Evolutionary conservation across 2,888 invertebrate species (phyloP).

Genomic region (Bembecia ichneumoniformis): DNA sequence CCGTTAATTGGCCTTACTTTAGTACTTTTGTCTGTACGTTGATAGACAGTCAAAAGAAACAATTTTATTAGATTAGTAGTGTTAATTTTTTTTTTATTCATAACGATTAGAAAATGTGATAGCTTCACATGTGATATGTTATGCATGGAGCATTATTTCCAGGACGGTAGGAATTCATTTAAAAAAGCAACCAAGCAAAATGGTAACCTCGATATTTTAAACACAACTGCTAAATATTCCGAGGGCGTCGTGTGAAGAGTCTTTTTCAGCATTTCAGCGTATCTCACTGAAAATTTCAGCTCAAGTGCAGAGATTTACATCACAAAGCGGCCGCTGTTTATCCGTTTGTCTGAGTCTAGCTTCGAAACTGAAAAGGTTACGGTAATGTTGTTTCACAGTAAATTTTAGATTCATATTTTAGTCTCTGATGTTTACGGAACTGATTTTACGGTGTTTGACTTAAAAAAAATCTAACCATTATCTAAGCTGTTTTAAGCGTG

Average conservation of each 20-base stretch:
- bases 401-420: not conserved
- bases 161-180: no score
- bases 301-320: slow-evolving; percentile 12
- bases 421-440: not conserved
- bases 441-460: not conserved
- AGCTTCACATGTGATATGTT: no score
- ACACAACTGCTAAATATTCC: slow-evolving; percentile 12
- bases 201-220: not conserved
- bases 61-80: no score
- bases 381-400: not conserved
- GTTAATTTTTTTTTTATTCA: no score
- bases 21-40: no score
- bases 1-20: no score
- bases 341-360: slow-evolving; percentile 7
- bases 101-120: no score
- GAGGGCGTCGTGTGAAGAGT: slow-evolving; percentile 9
- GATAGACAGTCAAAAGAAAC: no score
- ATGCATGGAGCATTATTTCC: no score
- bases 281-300: slow-evolving; percentile 10
- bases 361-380: not conserved
- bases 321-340: slow-evolving; percentile 14
- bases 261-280: slow-evolving; percentile 13
- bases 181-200: no score
- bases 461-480: not conserved
- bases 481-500: no score